Conservation (phyloP, 2,888 invertebrate genomes). For the Leptinotarsa rubiginosa region DNA sequence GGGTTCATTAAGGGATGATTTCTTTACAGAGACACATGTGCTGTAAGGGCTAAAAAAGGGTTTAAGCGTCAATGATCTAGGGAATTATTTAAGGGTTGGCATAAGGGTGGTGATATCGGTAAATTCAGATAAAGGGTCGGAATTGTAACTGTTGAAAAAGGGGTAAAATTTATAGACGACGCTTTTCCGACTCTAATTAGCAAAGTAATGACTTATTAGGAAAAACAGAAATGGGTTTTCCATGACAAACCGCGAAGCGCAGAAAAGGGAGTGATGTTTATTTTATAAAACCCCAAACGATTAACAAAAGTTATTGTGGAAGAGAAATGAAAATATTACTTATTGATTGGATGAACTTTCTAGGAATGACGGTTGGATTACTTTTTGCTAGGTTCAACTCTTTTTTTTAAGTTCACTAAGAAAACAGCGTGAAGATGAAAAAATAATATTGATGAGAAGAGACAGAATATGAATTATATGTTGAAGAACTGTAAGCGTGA, state of each 20-base stretch:
- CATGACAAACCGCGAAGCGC: conserved; percentile 39
- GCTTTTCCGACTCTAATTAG: conserved; percentile 61
- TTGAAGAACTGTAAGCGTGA: too few species aligned
- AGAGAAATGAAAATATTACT: conserved; percentile 8
- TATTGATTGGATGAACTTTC: not conserved
- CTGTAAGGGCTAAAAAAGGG: conserved; percentile 61
- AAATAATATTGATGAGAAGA: too few species aligned
- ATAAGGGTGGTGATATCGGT: conserved; percentile 61
- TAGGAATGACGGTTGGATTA: too few species aligned
- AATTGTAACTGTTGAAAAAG: conserved; percentile 57
- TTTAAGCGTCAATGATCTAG: conserved; percentile 64
- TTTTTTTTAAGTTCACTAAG: too few species aligned
- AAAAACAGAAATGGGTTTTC: conserved; percentile 49
- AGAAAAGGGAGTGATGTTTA: conserved; percentile 30
- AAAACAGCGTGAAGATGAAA: too few species aligned
- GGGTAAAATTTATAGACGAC: conserved; percentile 61
- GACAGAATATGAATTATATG: too few species aligned
- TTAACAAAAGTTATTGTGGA: not conserved
- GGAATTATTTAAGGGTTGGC: conserved; percentile 62
- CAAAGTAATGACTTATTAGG: conserved; percentile 61
- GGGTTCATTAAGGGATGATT: conserved; percentile 46
- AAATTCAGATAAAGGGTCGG: conserved; percentile 62
- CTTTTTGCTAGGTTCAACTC: too few species aligned
- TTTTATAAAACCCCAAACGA: conserved; percentile 17
- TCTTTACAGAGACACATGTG: conserved; percentile 59